Conservation (phyloP, 2,888 invertebrate species). For the Clunio marinus region DNA sequence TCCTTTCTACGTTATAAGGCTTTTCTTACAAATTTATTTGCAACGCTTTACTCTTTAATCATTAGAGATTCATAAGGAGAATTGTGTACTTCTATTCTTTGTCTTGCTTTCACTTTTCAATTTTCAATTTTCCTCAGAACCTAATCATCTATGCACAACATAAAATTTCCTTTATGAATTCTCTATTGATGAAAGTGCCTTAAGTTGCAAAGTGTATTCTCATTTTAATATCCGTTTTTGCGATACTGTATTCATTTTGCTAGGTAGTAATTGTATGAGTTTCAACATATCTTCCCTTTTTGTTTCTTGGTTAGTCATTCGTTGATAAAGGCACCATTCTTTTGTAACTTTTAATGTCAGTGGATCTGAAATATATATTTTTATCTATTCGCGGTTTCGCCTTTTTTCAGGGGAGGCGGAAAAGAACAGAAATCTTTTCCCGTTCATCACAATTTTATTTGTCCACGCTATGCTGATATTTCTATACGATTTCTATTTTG, state of each 20-base stretch:
- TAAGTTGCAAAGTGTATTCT: neutral
- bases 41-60: neutral
- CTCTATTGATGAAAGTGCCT: neutral
- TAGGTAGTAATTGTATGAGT: slow-evolving; percentile 37
- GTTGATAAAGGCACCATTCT: slow-evolving; percentile 39
- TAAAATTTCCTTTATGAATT: too few species aligned
- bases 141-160: too few species aligned
- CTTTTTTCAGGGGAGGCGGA: neutral
- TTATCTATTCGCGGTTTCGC: neutral
- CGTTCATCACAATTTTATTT: neutral
- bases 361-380: neutral
- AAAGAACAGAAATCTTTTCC: neutral
- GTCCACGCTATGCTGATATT: neutral
- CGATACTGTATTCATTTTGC: neutral
- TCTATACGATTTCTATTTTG: neutral
- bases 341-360: slow-evolving; percentile 35
- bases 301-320: slow-evolving; percentile 36
- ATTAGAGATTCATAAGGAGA: neutral
- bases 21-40: slow-evolving; percentile 4
- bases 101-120: neutral
- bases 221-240: slow-evolving; percentile 3
- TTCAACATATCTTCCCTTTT: slow-evolving; percentile 19
- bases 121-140: neutral
- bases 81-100: slow-evolving; percentile 3
- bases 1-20: slow-evolving; percentile 32